Evolutionary conservation across 2,797 vertebrate genomes (phyloP).

Genomic region (Syngnathus rostellatus): DNA sequence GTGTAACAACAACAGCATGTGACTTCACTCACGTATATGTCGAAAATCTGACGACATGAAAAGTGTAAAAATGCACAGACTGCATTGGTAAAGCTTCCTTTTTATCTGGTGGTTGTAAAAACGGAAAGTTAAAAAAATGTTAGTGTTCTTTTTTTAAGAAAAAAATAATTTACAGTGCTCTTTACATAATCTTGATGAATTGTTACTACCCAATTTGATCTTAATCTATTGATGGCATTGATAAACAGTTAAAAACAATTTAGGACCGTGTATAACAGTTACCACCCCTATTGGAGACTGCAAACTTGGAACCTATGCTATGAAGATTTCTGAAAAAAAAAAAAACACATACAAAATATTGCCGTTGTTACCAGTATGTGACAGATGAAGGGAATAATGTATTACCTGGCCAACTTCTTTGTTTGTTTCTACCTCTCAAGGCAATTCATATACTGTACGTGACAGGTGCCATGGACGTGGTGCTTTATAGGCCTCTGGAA

Average conservation of each 20-base stretch:
- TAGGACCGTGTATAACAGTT: not conserved
- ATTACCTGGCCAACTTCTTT: not conserved
- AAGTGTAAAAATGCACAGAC: not conserved
- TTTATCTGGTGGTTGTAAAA: not conserved
- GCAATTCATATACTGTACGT: not conserved
- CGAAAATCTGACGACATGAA: not conserved
- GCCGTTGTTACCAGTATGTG: not conserved
- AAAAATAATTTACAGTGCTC: not conserved
- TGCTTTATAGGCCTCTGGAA: not conserved
- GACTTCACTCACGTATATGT: not conserved
- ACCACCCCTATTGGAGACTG: not conserved
- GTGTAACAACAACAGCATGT: not conserved
- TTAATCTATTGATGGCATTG: not conserved
- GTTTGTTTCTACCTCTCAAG: not conserved
- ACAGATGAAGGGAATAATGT: not conserved
- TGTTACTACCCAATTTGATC: not conserved
- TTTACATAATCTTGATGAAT: not conserved
- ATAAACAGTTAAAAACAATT: not conserved
- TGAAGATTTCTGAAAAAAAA: not conserved
- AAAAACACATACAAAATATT: not conserved
- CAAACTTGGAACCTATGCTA: not conserved
- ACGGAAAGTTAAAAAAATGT: not conserved
- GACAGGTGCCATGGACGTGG: not conserved
- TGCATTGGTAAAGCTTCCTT: not conserved
- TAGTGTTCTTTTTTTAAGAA: not conserved